Evolutionary conservation across 1,140 invertebrate genomes (phyloP), one percentile per base, ranked within the genome.

Genomic region (Mya arenaria): DNA sequence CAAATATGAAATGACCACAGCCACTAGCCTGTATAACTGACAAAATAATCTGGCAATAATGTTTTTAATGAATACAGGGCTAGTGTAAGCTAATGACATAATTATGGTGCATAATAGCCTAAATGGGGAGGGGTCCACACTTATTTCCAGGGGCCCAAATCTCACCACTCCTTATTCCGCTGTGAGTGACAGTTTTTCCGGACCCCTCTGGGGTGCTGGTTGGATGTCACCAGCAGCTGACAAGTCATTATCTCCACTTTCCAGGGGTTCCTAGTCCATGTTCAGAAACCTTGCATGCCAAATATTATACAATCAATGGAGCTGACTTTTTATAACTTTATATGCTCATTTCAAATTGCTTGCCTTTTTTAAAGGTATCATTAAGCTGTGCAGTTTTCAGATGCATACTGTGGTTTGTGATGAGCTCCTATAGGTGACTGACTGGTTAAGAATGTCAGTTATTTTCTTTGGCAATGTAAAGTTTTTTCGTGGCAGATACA

Each of bases 201-300:
- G 23, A 1, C 28, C 65, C 66, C 79, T 30, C 60, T 13, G 4
- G 79, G 79, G 79, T 30, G 68, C 68, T 69, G 56, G 60, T 28
- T 66, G 52, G 55, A 68, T 82, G 79, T 44, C 68, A 82, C 34
- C 28, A 1, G 28, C 79, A 82, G 62, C 79, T 58, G 69, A 66
- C 69, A 74, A 48, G 58, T 65, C 60, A 82, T 82, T 82, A 82
- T 82, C 69, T n/a, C 17, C 36, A 10, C 28, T n/a, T 69, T 41
- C 60, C 28, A 74, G 79, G 79, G 79, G 79, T 55, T 55, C 68
- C 10, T 32, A 19, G n/a, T n/a, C n/a, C n/a, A n/a, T n/a, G n/a
- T n/a, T n/a, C n/a, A n/a, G n/a, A n/a, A n/a, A n/a, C 4, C 23
- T 37, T 52, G 34, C 48, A 72, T 72, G 56, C 69, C 69, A 72